Base-by-base conservation (phyloP, 1,140 invertebrate genomes). In the Dendroctonus ponderosae region DNA sequence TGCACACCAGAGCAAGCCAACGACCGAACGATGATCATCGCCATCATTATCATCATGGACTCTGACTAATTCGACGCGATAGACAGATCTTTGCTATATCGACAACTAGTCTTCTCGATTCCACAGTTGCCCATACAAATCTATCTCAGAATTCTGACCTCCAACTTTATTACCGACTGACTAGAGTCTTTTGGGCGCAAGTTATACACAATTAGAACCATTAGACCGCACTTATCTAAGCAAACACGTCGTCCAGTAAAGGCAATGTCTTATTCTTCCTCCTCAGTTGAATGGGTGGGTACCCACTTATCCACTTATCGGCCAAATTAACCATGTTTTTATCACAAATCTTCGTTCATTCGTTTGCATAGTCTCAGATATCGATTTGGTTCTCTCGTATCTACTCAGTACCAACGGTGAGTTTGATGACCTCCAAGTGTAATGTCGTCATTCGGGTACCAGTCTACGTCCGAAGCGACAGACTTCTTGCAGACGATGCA, bases 401-500 rank as follows among this genome's bases (percentile, higher is more conserved):
- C 26, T 26, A 6, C 26, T 52, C 50, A 52, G 8, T 26, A 6
- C 37, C 6, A 52, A 14, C 5, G n/a, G 37, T 15, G 50, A 14
- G 61, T 63, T 63, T 52, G 42, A 37, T 52, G 61, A 63, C 61
- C 61, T 63, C 40, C 12, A 39, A 39, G n/a, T 11, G 8, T n/a
- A 14, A 50, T 48, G 46, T 39, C 59, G 59, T 52, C 59, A 52
- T 62, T 52, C 14, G 50, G 50, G 50, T 53, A 61, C 26, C 61
- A 52, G 42, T 41, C 61, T 63, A 40, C 51, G 38, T 46, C 39
- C 57, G 15, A 46, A 37, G 37, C 57, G 61, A 63, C 51, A 63
- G 61, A 63, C 61, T 63, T 63, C 50, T 63, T 63, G 61, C 51
- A 63, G 61, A 63, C 61, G 51, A 51, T 54, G 61, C 61, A 54